Base-by-base conservation (phyloP, 2,888 invertebrate genomes). In the Buathra laborator region DNA sequence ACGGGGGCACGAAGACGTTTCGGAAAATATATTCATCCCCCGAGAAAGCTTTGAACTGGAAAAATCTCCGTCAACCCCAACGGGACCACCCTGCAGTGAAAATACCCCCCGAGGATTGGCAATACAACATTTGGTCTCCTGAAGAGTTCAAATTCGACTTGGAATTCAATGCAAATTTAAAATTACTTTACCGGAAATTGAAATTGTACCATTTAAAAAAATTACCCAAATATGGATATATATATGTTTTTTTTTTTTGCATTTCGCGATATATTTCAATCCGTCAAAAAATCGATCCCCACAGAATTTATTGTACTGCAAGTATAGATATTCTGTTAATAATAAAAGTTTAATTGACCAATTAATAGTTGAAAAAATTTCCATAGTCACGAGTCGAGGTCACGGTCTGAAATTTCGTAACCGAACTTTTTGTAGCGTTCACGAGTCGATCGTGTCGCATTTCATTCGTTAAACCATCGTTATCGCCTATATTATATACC, bases 1-100 rank as follows among this genome's bases (percentile, higher is more conserved):
- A 75, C n/a, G 48, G 74, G 68, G 72, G 78, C 66, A 74, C 75
- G 79, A 75, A 43, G 46, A 74, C 48, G 62, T 75, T 72, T 44
- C 64, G 16, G 44, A 46, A 66, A 71, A 84, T 64, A 77, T 66
- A 68, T 59, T 68, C 67, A 71, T 81, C 59, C 68, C 56, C 16
- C 10, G 62, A 75, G 81, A 56, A 37, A 68, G 59, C 29, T 46
- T 51, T 59, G 68, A 81, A 68, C 68, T 59, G 24, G 14, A 37
- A 67, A 43, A 81, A 68, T 44, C 75, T 48, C 67, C 75, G 68
- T 81, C 81, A 68, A 81, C 62, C 68, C 81, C 48, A 43, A 43
- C 29, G 43, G 48, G 59, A 44, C 67, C 56, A 46, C 53, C n/a
- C 46, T 43, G 14, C 37, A 32, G 14, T 29, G 56, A 59, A 74